These are phyloP conservation scores for Tenthredo livida DNA, from an alignment of 2,888 invertebrate genomes.

Conservation along the genomic window DNA sequence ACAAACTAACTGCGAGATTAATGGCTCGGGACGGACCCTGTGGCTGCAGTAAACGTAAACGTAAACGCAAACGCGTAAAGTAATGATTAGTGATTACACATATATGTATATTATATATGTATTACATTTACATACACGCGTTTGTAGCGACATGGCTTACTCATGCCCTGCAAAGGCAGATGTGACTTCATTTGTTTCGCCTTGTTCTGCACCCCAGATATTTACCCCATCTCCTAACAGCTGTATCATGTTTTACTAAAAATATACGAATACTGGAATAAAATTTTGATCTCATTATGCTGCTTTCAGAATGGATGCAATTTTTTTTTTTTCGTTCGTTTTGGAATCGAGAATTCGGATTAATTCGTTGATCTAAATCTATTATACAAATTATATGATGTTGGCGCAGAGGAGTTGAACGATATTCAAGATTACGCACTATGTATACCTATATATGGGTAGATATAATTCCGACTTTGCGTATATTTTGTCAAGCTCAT, in stretches of 20 bases:
- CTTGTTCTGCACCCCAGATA: background rate
- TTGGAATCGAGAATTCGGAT: too few relatives aligned
- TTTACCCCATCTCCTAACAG: background rate
- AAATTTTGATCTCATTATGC: background rate
- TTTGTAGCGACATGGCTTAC: conserved; percentile 51
- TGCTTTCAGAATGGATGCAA: background rate
- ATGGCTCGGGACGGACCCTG: conserved; percentile 67
- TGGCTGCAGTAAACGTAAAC: conserved; percentile 34
- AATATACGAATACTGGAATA: background rate
- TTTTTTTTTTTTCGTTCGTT: too few relatives aligned
- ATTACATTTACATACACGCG: conserved; percentile 14
- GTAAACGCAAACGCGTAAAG: conserved; percentile 65
- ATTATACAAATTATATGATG: too few relatives aligned
- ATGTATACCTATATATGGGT: background rate
- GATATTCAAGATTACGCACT: background rate
- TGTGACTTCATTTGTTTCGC: conserved; percentile 65
- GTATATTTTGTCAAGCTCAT: conserved; percentile 74
- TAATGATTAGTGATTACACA: conserved; percentile 66
- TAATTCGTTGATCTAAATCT: too few relatives aligned
- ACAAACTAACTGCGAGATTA: conserved; percentile 72
- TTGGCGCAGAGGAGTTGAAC: background rate
- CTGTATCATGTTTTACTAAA: background rate
- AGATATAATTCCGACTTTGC: conserved; percentile 64
- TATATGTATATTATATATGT: too few relatives aligned
- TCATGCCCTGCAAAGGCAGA: conserved; percentile 51